Evolutionary conservation across 1,140 invertebrate genomes (phyloP).

Genomic region (Drosophila rufa): DNA sequence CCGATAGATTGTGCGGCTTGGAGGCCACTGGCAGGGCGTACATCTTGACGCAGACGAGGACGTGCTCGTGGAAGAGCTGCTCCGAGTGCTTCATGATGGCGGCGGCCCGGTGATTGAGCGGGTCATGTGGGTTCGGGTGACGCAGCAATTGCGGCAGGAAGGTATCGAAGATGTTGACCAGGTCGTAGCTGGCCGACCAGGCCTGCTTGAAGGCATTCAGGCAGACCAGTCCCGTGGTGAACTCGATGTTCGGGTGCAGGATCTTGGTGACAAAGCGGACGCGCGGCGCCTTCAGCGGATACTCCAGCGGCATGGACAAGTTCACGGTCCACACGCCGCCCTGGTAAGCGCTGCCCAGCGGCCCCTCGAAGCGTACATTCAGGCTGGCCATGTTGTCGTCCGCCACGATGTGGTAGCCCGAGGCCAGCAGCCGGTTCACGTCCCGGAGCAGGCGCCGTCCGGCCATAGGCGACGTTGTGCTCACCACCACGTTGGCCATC

Average conservation of each 20-base stretch:
- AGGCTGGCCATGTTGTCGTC: conserved; percentile 99
- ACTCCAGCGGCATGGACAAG: conserved; percentile 99
- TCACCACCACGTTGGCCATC: conserved; percentile 80
- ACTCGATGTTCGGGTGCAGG: conserved; percentile 99
- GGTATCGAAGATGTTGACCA: conserved; percentile 99
- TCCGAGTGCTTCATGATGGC: conserved; percentile 99
- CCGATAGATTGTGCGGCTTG: not conserved
- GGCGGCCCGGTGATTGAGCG: conserved; percentile 99
- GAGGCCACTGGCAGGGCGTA: conserved; percentile 89
- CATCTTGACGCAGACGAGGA: conserved; percentile 97
- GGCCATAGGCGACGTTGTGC: conserved; percentile 99
- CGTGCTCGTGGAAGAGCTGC: conserved; percentile 99
- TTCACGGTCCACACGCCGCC: conserved; percentile 99
- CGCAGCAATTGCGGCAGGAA: conserved; percentile 99
- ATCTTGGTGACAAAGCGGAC: conserved; percentile 99
- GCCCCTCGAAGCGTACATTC: conserved; percentile 99
- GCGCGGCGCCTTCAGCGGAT: conserved; percentile 99
- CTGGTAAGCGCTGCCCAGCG: conserved; percentile 98
- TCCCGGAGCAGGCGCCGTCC: conserved; percentile 99
- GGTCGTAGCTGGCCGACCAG: conserved; percentile 96
- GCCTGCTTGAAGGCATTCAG: conserved; percentile 99
- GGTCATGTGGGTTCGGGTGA: conserved; percentile 98
- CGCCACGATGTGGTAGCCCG: conserved; percentile 99
- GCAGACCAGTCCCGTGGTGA: conserved; percentile 99
- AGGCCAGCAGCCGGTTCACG: conserved; percentile 99